These are phyloP conservation scores for Taenaris catops DNA, from an alignment of 2,888 invertebrate species.

Conservation along the genomic window DNA sequence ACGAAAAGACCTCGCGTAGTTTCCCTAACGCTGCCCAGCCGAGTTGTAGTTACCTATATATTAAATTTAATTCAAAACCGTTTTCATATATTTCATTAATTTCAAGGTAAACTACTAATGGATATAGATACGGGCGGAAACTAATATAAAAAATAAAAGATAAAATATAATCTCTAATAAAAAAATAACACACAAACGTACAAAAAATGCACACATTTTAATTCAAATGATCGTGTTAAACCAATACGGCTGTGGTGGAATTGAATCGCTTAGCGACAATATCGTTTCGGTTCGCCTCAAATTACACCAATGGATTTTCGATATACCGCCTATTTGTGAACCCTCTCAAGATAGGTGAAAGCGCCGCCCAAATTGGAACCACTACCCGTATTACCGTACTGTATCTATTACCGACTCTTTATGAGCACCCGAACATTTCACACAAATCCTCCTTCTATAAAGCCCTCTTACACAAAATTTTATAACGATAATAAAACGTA, in stretches of 20 bases:
- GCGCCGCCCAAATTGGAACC: conserved; percentile 20
- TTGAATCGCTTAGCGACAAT: conserved; percentile 69
- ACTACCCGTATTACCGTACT: conserved; percentile 6
- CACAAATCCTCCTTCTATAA: conserved; percentile 8
- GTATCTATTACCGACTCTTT: conserved; percentile 6
- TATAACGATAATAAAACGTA: conserved; percentile 8
- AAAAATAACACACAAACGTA: too few relatives aligned
- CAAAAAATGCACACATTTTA: too few relatives aligned
- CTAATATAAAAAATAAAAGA: too few relatives aligned
- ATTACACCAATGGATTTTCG: conserved; percentile 68
- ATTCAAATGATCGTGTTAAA: conserved; percentile 37
- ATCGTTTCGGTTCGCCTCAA: conserved; percentile 65
- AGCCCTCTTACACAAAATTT: conserved; percentile 8
- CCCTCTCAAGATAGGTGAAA: conserved; percentile 45
- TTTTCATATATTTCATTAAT: too few relatives aligned
- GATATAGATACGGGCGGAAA: too few relatives aligned
- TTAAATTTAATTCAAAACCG: too few relatives aligned
- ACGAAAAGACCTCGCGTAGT: too few relatives aligned
- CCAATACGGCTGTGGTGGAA: conserved; percentile 51
- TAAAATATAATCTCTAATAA: too few relatives aligned
- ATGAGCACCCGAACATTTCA: conserved; percentile 1
- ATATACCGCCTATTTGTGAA: conserved; percentile 58
- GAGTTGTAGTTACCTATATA: too few relatives aligned
- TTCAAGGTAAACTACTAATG: too few relatives aligned
- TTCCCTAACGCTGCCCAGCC: too few relatives aligned